Percentiles rank a stretch among this genome's conserved stretches.
These are phyloP conservation scores for Acanthosepion esculentum DNA, from an alignment of 2,888 invertebrate species.

Conservation along the genomic window DNA sequence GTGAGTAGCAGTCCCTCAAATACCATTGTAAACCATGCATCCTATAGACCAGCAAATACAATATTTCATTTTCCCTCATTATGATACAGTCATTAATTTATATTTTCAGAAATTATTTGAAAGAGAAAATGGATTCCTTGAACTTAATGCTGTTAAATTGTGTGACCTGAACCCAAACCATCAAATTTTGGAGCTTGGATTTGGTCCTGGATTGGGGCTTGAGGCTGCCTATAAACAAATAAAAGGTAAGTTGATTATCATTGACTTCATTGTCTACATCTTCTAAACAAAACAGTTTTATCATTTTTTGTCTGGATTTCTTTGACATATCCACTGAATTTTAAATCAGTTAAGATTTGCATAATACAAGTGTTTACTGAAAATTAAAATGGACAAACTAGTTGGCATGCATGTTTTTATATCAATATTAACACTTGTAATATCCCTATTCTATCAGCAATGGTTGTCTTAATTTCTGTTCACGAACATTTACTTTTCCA, in stretches of 20 bases:
- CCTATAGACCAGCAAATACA: too few species aligned
- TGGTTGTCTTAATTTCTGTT: too few species aligned
- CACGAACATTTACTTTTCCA: too few species aligned
- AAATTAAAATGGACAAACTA: too few species aligned
- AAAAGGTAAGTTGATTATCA: slow-evolving; percentile 56
- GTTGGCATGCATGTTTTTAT: neutral
- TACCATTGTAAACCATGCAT: too few species aligned
- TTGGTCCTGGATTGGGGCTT: slow-evolving; percentile 66
- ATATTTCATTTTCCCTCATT: too few species aligned
- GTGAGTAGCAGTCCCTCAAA: too few species aligned
- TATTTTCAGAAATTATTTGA: slow-evolving; percentile 49
- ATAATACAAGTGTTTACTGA: neutral
- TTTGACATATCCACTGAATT: neutral
- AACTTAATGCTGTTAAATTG: slow-evolving; percentile 60
- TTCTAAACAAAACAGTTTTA: neutral
- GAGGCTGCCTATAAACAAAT: slow-evolving; percentile 57
- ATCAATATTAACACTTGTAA: neutral
- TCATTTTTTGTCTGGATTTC: too few species aligned
- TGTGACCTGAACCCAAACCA: slow-evolving; percentile 63
- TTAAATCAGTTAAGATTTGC: neutral
- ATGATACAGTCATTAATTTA: neutral
- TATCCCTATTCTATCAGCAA: too few species aligned
- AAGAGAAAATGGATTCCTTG: slow-evolving; percentile 56
- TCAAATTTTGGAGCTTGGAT: slow-evolving; percentile 67
- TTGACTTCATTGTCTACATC: neutral